Conservation (phyloP, 1,140 invertebrate genomes). For the Proctacanthus coquilletti region DNA sequence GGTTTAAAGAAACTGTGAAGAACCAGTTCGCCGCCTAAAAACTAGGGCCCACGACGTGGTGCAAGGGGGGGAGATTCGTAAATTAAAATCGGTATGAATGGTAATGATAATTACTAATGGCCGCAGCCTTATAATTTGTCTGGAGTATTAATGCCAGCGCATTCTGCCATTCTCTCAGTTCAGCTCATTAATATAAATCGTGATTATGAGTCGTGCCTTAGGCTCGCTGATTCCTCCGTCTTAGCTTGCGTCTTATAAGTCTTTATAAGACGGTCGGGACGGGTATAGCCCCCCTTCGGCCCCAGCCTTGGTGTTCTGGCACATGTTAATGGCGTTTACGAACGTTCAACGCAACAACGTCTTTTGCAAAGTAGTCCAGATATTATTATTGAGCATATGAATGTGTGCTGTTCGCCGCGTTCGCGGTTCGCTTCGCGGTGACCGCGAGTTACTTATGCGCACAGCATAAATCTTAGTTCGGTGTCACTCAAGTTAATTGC, state of each 20-base stretch:
- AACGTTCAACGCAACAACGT: neutral
- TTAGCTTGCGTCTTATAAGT: too few species aligned
- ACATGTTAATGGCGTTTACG: neutral
- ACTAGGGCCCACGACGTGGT: too few species aligned
- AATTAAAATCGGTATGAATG: constrained; percentile 1
- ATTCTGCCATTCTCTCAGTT: neutral
- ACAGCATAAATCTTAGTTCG: neutral
- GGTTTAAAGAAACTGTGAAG: too few species aligned
- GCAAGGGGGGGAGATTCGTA: neutral
- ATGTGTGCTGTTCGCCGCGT: neutral
- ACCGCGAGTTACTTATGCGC: neutral
- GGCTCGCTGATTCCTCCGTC: too few species aligned
- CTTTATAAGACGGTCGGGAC: too few species aligned
- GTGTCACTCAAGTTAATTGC: constrained; percentile 1
- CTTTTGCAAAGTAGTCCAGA: too few species aligned
- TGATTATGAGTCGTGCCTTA: constrained; percentile 1
- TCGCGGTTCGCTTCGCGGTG: neutral
- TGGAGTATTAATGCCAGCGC: neutral
- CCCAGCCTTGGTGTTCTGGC: too few species aligned
- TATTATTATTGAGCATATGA: too few species aligned
- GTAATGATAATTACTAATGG: constrained; percentile 1
- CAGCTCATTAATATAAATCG: constrained; percentile 1
- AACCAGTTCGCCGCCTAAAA: too few species aligned
- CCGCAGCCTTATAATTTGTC: constrained; percentile 1
- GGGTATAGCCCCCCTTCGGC: too few species aligned